Conservation (phyloP, 2,888 invertebrate species). For the Alsophila aescularia region DNA sequence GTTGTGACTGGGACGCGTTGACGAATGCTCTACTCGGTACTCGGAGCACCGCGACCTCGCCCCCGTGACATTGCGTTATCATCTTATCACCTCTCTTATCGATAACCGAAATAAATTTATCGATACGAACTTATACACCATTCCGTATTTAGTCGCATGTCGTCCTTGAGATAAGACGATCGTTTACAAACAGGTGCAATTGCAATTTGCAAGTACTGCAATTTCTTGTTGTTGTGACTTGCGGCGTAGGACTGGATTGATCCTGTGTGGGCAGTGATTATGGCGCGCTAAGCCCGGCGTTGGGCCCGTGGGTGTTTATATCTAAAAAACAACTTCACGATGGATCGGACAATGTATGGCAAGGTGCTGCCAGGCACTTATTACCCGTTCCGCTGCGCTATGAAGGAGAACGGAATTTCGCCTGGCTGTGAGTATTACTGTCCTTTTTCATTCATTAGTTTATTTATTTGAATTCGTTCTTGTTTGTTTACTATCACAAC, state of each 20-base stretch:
- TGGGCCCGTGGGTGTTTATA: slow-evolving; percentile 75
- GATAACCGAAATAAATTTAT: slow-evolving; percentile 52
- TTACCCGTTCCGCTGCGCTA: slow-evolving; percentile 93
- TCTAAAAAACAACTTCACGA: slow-evolving; percentile 69
- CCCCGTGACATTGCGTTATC: slow-evolving; percentile 74
- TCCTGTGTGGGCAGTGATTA: slow-evolving; percentile 77
- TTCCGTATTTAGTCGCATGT: slow-evolving; percentile 43
- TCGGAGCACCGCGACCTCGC: slow-evolving; percentile 61
- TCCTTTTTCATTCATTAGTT: slow-evolving; percentile 36
- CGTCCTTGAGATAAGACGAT: slow-evolving; percentile 52
- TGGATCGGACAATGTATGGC: slow-evolving; percentile 97
- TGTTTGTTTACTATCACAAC: slow-evolving; percentile 33
- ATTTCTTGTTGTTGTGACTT: slow-evolving; percentile 37
- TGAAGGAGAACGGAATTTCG: slow-evolving; percentile 91
- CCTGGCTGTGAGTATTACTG: slow-evolving; percentile 92
- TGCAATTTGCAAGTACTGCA: slow-evolving; percentile 52
- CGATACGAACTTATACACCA: slow-evolving; percentile 52
- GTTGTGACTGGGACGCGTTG: slow-evolving; percentile 78
- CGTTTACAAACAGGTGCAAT: slow-evolving; percentile 40
- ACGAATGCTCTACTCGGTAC: slow-evolving; percentile 71
- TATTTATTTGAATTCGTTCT: slow-evolving; percentile 21
- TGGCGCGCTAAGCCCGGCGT: slow-evolving; percentile 73
- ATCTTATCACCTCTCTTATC: slow-evolving; percentile 65
- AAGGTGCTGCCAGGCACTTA: slow-evolving; percentile 93
- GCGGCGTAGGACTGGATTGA: slow-evolving; percentile 53